Percentiles rank a stretch among this genome's conserved stretches.
Conservation (phyloP, 2,797 vertebrate species). For the Mareca strepera region DNA sequence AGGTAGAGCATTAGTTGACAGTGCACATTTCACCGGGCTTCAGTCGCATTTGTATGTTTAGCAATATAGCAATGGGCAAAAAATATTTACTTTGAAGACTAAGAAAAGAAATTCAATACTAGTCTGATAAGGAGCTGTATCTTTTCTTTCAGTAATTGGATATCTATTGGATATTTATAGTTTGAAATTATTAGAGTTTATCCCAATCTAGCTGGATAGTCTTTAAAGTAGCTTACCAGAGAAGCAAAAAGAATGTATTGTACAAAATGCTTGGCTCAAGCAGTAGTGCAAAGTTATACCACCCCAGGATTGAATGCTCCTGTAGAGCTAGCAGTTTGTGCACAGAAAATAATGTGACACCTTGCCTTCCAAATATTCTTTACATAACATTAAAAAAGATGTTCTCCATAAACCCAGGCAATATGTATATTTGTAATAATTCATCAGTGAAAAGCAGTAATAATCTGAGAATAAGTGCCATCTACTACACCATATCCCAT, state of each 20-base stretch:
- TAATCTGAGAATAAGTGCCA: neutral
- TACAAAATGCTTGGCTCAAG: conserved; percentile 57
- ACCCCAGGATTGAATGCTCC: neutral
- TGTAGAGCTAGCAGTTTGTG: conserved; percentile 5
- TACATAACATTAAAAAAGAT: neutral
- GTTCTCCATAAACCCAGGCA: conserved; percentile 7
- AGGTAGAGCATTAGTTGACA: conserved; percentile 10
- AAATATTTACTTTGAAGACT: neutral
- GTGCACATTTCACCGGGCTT: neutral
- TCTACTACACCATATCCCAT: neutral
- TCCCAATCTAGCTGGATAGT: neutral
- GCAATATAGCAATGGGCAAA: neutral
- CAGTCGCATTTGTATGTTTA: conserved; percentile 15
- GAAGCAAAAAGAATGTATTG: conserved; percentile 30
- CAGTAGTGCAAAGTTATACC: conserved; percentile 57
- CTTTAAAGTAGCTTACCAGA: neutral
- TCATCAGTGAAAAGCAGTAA: neutral
- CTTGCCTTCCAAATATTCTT: conserved; percentile 23
- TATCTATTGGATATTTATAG: neutral
- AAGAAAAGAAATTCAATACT: neutral
- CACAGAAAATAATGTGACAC: conserved; percentile 11
- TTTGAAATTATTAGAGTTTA: neutral
- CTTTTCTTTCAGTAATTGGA: neutral
- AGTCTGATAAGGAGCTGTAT: neutral
- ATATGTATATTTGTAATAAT: neutral